These are phyloP conservation scores for Pseudorasbora parva DNA, from an alignment of 2,113 vertebrate species.

Conservation along the genomic window DNA sequence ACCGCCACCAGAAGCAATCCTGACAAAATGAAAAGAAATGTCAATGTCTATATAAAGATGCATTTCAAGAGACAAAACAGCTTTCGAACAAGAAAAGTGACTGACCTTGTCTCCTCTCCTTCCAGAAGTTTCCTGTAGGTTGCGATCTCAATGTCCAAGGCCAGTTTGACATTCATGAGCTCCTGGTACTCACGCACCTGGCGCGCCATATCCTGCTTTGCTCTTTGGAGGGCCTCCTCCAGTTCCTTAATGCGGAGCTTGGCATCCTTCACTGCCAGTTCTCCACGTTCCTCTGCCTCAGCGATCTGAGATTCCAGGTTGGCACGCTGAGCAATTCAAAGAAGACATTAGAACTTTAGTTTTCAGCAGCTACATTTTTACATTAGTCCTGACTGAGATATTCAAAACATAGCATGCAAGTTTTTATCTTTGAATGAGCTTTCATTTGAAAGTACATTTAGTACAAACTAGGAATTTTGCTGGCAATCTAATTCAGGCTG, in stretches of 20 bases:
- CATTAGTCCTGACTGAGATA: neutral
- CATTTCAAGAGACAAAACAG: neutral
- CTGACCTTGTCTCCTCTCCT: slow-evolving; percentile 87
- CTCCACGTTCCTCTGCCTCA: slow-evolving; percentile 86
- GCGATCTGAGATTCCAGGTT: slow-evolving; percentile 84
- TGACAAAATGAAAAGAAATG: slow-evolving; percentile 46
- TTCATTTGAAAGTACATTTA: neutral
- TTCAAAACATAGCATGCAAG: neutral
- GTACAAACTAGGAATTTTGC: neutral
- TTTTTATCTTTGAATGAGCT: neutral
- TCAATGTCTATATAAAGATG: neutral
- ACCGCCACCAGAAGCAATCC: slow-evolving; percentile 62
- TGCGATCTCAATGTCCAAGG: slow-evolving; percentile 91
- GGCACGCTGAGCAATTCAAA: slow-evolving; percentile 73
- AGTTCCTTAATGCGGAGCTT: slow-evolving; percentile 81
- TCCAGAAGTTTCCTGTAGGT: slow-evolving; percentile 94
- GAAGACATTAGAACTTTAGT: neutral
- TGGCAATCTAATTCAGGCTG: neutral
- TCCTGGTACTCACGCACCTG: slow-evolving; percentile 90
- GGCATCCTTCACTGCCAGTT: slow-evolving; percentile 87
- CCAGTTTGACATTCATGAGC: slow-evolving; percentile 88
- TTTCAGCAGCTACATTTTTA: neutral
- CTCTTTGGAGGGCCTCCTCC: slow-evolving; percentile 84
- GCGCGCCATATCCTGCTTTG: slow-evolving; percentile 87
- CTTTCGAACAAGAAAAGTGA: neutral